Evolutionary conservation across 2,888 invertebrate genomes (phyloP), one percentile per base, ranked within the genome.

Genomic region (Luperina nickerlii): DNA sequence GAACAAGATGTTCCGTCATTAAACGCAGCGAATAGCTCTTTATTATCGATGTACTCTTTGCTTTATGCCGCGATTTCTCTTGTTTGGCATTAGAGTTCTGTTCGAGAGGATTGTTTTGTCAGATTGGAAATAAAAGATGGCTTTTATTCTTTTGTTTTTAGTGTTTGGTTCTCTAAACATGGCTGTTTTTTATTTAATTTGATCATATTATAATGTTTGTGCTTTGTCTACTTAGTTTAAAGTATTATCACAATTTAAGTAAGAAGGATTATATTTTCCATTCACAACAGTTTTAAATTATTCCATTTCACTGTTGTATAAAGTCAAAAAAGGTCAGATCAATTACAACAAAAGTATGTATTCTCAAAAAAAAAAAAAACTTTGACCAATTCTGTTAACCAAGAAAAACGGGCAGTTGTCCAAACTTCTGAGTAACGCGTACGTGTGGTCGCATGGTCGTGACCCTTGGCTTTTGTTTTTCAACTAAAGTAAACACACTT

Each of bases 371-470:
- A 63, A 51, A 77, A 51, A 69, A 69, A 83, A 66, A 48, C n/a
- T 38, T 27, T 69, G 38, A 13, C 82, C 45, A 75, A 83, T 79
- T 76, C 63, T 82, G 71, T 79, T 83, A 74, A 42, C 20, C 63
- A 82, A 73, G 82, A 90, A 90, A 91, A 88, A 85, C 72, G 63
- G 79, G 82, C 62, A 70, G 48, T 79, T 84, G 72, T 76, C 69
- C 24, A 66, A 83, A 76, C 83, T 88, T 88, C 89, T 78, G 72
- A 79, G 75, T 79, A 83, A 86, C 91, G 88, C 89, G 85, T 92
- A 90, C 93, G 96, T 96, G 96, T 95, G 96, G 96, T 84, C 84
- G 57, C 15, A 5, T 57, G 38, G 62, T 92, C 95, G 85, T 86
- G 89, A 91, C 91, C 90, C 83, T 78, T 79, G 62, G 66, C 88